Percentiles rank a stretch among this genome's conserved stretches.
phyloP scores from a whole-genome alignment of 2,797 vertebrate species.

The Microctenopoma stevenorrisi region DNA sequence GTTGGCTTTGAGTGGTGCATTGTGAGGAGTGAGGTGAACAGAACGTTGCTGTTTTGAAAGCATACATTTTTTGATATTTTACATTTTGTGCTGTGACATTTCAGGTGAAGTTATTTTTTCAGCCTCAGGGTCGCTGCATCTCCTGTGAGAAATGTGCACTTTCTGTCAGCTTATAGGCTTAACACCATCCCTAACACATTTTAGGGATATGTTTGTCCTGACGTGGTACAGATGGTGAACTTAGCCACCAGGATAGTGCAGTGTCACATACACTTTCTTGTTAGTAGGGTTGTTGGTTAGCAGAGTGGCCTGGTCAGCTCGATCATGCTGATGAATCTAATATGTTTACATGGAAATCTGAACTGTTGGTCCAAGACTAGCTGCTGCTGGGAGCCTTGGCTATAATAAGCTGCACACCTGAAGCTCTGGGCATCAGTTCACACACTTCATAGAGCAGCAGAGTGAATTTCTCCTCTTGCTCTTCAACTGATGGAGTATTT shows the following conservation, averaged over 20 bases:
- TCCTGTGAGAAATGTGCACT: background rate
- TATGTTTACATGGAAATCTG: background rate
- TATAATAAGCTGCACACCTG: conserved; percentile 39
- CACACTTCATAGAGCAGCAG: conserved; percentile 16
- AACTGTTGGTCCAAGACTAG: background rate
- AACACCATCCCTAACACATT: too few species aligned
- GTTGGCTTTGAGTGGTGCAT: conserved; percentile 21
- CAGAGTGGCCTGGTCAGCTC: background rate
- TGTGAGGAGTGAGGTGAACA: conserved; percentile 19
- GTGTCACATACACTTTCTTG: background rate
- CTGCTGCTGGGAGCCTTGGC: conserved; percentile 21
- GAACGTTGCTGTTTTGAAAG: conserved; percentile 9
- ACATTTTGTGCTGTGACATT: background rate
- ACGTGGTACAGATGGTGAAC: background rate
- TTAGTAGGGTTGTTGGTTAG: background rate
- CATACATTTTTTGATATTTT: background rate
- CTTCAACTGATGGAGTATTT: conserved; percentile 31
- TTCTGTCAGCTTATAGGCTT: too few species aligned
- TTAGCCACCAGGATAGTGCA: background rate
- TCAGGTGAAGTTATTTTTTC: background rate
- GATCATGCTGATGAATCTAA: background rate
- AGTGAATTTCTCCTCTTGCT: conserved; percentile 24
- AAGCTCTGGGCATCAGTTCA: conserved; percentile 5
- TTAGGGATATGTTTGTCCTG: background rate
- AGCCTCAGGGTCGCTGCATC: background rate